Percentiles rank a stretch among this genome's conserved stretches.
Evolutionary conservation across 1,140 invertebrate species (phyloP).

Genomic region (Homarus americanus): DNA sequence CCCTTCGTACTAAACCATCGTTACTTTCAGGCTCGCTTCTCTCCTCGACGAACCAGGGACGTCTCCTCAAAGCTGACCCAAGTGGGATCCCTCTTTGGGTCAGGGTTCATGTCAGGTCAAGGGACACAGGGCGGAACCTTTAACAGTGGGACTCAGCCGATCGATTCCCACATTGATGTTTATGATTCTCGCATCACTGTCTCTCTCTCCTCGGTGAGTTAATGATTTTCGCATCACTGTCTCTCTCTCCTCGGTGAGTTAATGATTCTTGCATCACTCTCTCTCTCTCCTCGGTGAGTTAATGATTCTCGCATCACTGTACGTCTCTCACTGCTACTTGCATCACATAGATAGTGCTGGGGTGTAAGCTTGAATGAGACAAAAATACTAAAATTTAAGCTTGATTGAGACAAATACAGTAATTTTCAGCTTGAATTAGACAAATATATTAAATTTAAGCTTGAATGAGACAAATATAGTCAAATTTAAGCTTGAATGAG

Average conservation of each 20-base stretch:
- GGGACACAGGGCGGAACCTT: slow-evolving; percentile 13
- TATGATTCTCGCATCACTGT: slow-evolving; percentile 69
- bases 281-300: slow-evolving; percentile 68
- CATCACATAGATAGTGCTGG: no score
- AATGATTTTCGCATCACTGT: slow-evolving; percentile 47
- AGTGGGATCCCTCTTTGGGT: slow-evolving; percentile 38
- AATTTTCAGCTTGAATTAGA: no score
- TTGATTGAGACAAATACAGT: no score
- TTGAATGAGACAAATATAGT: no score
- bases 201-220: slow-evolving; percentile 68
- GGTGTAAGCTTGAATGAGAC: no score
- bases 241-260: slow-evolving; percentile 68
- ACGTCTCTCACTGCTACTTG: no score
- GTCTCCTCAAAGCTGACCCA: slow-evolving; percentile 31
- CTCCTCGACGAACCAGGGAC: slow-evolving; percentile 49
- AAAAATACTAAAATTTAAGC: no score
- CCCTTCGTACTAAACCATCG: no score
- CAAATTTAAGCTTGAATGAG: no score
- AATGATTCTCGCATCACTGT: slow-evolving; percentile 46
- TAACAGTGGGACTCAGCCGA: slow-evolving; percentile 27
- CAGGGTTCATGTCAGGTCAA: slow-evolving; percentile 41
- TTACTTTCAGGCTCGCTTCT: slow-evolving; percentile 45
- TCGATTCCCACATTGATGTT: slow-evolving; percentile 51
- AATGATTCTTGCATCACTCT: slow-evolving; percentile 44
- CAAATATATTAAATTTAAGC: no score